phyloP scores from a whole-genome alignment of 1,140 invertebrate genomes.

The Scaptomyza graminum region DNA sequence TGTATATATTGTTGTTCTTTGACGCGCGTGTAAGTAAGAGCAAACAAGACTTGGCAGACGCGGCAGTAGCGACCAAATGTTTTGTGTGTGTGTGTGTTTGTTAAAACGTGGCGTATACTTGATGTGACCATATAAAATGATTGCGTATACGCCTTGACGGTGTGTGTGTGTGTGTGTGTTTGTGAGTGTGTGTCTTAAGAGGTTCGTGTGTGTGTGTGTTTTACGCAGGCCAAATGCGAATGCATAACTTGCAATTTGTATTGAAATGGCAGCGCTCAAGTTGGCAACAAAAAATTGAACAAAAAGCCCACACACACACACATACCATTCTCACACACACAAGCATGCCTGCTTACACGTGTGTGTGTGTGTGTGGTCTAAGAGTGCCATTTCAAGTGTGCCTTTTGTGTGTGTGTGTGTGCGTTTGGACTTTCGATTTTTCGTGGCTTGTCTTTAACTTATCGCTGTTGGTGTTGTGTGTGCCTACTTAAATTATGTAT shows the following conservation, averaged over 20 bases:
- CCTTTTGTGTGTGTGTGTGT: constrained; percentile 25
- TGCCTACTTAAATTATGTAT: constrained; percentile 24
- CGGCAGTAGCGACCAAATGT: constrained; percentile 1
- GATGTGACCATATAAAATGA: constrained; percentile 54
- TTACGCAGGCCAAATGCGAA: constrained; percentile 35
- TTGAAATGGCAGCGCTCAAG: constrained; percentile 43
- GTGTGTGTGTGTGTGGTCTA: constrained; percentile 22
- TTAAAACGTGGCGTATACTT: constrained; percentile 70
- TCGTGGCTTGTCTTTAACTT: constrained; percentile 43
- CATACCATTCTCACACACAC: constrained; percentile 1
- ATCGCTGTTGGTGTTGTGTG: constrained; percentile 23
- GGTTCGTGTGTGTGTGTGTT: constrained; percentile 25
- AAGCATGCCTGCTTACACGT: constrained; percentile 16
- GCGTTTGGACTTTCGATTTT: constrained; percentile 55
- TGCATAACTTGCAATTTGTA: constrained; percentile 51
- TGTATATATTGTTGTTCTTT: constrained; percentile 28
- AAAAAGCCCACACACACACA: constrained; percentile 7
- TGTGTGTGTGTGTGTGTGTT: constrained; percentile 9
- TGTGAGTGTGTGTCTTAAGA: constrained; percentile 1
- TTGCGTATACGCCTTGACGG: constrained; percentile 71
- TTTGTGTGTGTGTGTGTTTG: constrained; percentile 20
- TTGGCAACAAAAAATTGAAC: constrained; percentile 40
- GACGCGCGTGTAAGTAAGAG: constrained; percentile 46
- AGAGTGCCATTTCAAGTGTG: constrained; percentile 37
- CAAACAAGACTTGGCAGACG: constrained; percentile 1